Percentiles rank a stretch among this genome's conserved stretches.
These are phyloP conservation scores for Pteruthius melanotis DNA, from an alignment of 2,113 vertebrate species.

Conservation along the genomic window DNA sequence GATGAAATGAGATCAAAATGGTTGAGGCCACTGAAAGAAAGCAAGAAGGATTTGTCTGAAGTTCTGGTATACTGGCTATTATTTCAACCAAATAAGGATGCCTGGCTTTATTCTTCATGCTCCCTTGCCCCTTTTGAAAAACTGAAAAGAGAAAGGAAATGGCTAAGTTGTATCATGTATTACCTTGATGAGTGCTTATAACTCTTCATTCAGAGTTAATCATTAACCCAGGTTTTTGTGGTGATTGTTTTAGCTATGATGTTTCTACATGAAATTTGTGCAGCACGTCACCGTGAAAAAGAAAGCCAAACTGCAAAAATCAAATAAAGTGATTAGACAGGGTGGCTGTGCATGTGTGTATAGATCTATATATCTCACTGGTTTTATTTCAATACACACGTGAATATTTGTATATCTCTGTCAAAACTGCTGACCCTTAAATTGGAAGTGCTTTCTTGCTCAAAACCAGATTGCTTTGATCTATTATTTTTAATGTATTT, in stretches of 20 bases:
- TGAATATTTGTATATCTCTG: slow-evolving; percentile 11
- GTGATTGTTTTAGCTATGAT: slow-evolving; percentile 41
- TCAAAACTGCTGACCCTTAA: slow-evolving; percentile 44
- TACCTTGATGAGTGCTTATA: slow-evolving; percentile 65
- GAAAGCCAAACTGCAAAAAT: slow-evolving; percentile 20
- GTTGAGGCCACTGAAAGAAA: slow-evolving; percentile 65
- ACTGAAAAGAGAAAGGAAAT: slow-evolving; percentile 68
- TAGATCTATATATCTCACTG: not conserved
- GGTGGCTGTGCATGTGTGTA: not conserved
- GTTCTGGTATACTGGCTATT: slow-evolving; percentile 66
- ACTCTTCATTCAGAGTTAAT: slow-evolving; percentile 56
- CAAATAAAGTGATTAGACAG: slow-evolving; percentile 7
- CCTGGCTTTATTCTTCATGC: slow-evolving; percentile 67
- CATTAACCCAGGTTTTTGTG: slow-evolving; percentile 50
- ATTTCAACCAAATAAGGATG: slow-evolving; percentile 71
- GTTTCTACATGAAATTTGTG: not conserved
- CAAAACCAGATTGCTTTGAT: slow-evolving; percentile 32
- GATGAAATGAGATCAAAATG: slow-evolving; percentile 71
- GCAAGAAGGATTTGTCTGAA: slow-evolving; percentile 66
- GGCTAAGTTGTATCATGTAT: slow-evolving; percentile 65
- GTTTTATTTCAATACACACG: slow-evolving; percentile 27
- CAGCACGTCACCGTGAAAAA: not conserved
- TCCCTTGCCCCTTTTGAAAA: slow-evolving; percentile 68
- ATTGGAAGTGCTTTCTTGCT: slow-evolving; percentile 20
- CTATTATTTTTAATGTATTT: slow-evolving; percentile 52